These are phyloP conservation scores for Drosophila pseudotakahashii DNA, from an alignment of 2,888 invertebrate genomes.

Conservation along the genomic window DNA sequence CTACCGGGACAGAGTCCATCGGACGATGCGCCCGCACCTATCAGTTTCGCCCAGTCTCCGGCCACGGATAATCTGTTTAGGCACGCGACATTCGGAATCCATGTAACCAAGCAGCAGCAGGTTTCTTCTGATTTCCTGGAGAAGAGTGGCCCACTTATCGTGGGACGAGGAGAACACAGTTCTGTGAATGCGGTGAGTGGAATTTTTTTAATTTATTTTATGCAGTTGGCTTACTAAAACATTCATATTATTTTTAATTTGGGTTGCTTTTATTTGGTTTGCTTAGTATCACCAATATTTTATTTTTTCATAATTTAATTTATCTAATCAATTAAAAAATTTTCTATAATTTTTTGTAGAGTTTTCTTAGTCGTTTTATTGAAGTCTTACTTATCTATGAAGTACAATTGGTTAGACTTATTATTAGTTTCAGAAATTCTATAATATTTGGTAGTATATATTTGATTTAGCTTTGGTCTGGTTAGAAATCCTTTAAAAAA, in stretches of 20 bases:
- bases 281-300: too few relatives aligned
- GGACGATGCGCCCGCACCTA: slow-evolving; percentile 81
- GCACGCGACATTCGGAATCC: slow-evolving; percentile 85
- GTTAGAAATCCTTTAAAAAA: slow-evolving; percentile 67
- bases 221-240: too few relatives aligned
- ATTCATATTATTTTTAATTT: neutral
- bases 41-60: slow-evolving; percentile 76
- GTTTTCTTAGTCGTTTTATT: slow-evolving; percentile 49
- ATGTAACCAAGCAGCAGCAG: slow-evolving; percentile 82
- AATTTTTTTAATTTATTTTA: too few relatives aligned
- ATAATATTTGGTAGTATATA: slow-evolving; percentile 28
- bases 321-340: neutral
- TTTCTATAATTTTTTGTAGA: neutral
- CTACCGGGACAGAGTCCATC: slow-evolving; percentile 84
- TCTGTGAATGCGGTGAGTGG: slow-evolving; percentile 85
- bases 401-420: slow-evolving; percentile 75
- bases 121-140: slow-evolving; percentile 33
- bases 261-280: too few relatives aligned
- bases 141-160: slow-evolving; percentile 77
- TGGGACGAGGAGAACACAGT: slow-evolving; percentile 83
- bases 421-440: slow-evolving; percentile 44
- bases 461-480: slow-evolving; percentile 53
- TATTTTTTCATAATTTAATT: too few relatives aligned
- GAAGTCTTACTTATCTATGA: slow-evolving; percentile 70
- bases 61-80: slow-evolving; percentile 66